A percentile compares a stretch with the other conserved stretches of the same genome.
Evolutionary conservation across 2,113 vertebrate genomes (phyloP).

Genomic region (Porphyrio hochstetteri): DNA sequence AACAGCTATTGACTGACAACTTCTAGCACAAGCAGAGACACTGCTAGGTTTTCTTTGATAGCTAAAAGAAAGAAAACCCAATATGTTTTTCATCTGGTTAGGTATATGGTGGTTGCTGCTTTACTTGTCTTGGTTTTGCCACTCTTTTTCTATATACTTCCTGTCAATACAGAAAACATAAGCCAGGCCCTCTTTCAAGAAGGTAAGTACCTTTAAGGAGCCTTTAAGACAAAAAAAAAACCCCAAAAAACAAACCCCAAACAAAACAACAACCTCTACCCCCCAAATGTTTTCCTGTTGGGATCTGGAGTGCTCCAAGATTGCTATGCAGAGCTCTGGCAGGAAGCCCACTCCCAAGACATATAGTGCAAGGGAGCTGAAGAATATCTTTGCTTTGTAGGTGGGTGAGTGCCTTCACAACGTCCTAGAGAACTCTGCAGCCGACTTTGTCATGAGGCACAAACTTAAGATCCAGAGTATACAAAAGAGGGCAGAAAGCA

Average conservation of each 20-base stretch:
- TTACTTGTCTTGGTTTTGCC: neutral
- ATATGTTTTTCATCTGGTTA: constrained; percentile 9
- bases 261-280: neutral
- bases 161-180: constrained; percentile 31
- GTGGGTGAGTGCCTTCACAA: constrained; percentile 28
- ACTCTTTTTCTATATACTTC: constrained; percentile 25
- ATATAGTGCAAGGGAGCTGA: neutral
- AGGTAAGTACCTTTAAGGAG: neutral
- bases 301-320: constrained; percentile 42
- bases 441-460: constrained; percentile 16
- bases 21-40: neutral
- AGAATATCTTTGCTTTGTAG: constrained; percentile 24
- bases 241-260: neutral
- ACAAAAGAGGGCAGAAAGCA: constrained; percentile 31
- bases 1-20: neutral
- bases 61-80: neutral
- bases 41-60: neutral
- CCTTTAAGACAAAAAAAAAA: neutral
- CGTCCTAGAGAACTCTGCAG: constrained; percentile 22
- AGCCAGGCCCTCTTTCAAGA: constrained; percentile 24
- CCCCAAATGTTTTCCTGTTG: constrained; percentile 8
- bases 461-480: constrained; percentile 24
- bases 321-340: neutral
- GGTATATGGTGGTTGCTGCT: neutral
- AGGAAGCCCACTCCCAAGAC: neutral